Evolutionary conservation across 2,797 vertebrate species (phyloP), one percentile per base, ranked within the genome.

Genomic region (Malacoctenus gilli): DNA sequence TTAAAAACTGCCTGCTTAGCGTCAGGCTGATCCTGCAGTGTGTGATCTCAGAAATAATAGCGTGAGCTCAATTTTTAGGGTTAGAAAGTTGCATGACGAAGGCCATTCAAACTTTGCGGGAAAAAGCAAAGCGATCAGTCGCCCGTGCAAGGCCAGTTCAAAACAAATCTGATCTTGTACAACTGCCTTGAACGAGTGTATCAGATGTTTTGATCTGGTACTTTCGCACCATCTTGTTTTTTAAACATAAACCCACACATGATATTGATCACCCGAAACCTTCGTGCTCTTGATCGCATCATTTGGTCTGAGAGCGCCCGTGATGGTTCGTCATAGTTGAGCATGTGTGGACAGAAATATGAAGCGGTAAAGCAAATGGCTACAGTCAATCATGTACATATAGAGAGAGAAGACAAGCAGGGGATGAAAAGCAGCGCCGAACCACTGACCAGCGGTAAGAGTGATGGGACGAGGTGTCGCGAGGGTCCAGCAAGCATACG

Each of bases 401-500:
- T 43, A 38, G 31, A 36, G 41, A 53, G 36, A 41, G 49, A 44
- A 43, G 16, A 58, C 43, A 51, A 20, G 9, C n/a, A 25, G 8
- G 41, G 9, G 34, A 19, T 42, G 41, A 44, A 36, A 54, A 55
- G 19, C 48, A 70, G 41, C 48, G 47, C 56, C 52, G 19, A 62
- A 2, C 3, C 23, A 34, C 16, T 46, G 52, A 57, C 53, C 49
- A 52, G 35, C 70, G 43, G 41, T 46, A 21, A 39, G 70, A 73
- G 25, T 34, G 70, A 79, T 66, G 64, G 48, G 56, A 8, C 20
- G 32, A 18, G 55, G 19, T 72, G 68, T 41, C 60, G 40, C 38
- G 48, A 73, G 42, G 70, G 66, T 66, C 59, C 67, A 44, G 35
- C 55, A 44, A 68, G 52, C 59, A 59, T 68, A 78, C n/a, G 77